phyloP scores from a whole-genome alignment of 64 coral and sea anemone species.

The Pachyseris speciosa region DNA sequence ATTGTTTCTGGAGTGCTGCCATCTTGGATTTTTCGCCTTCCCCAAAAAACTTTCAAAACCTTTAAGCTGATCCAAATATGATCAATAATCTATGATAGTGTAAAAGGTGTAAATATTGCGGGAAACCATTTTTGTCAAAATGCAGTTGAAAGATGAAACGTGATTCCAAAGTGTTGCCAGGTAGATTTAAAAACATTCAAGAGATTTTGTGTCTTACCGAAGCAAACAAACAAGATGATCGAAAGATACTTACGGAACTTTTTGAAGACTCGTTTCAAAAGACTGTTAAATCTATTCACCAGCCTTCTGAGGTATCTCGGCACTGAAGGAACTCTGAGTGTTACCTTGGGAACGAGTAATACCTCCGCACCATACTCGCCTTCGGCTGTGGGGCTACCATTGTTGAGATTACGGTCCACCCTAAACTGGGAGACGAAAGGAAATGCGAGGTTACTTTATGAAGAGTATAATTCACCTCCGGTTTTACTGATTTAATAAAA shows the following conservation, averaged over 20 bases:
- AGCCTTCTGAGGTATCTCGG: not conserved
- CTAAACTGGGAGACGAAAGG: not conserved
- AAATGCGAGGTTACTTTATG: not conserved
- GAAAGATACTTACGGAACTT: not conserved
- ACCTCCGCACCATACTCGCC: not conserved
- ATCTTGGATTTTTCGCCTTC: too few species aligned
- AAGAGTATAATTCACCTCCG: too few species aligned
- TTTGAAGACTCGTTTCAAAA: slow-evolving; percentile 5
- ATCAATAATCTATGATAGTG: too few species aligned
- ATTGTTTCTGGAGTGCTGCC: too few species aligned
- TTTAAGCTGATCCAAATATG: too few species aligned
- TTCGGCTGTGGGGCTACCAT: not conserved
- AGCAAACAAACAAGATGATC: not conserved
- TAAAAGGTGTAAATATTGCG: too few species aligned
- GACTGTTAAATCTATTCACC: not conserved
- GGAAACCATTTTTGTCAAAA: too few species aligned
- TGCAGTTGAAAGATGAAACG: not conserved
- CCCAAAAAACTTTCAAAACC: too few species aligned
- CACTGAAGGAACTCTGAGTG: slow-evolving; percentile 44
- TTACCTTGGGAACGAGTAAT: slow-evolving; percentile 44
- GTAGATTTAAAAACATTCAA: too few species aligned
- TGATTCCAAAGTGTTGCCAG: too few species aligned
- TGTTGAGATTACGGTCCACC: not conserved
- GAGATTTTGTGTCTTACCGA: not conserved
- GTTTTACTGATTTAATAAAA: too few species aligned